Percentiles rank a stretch among this genome's conserved stretches.
Evolutionary conservation across 2,113 vertebrate genomes (phyloP).

Genomic region (Tonatia bakeri): DNA sequence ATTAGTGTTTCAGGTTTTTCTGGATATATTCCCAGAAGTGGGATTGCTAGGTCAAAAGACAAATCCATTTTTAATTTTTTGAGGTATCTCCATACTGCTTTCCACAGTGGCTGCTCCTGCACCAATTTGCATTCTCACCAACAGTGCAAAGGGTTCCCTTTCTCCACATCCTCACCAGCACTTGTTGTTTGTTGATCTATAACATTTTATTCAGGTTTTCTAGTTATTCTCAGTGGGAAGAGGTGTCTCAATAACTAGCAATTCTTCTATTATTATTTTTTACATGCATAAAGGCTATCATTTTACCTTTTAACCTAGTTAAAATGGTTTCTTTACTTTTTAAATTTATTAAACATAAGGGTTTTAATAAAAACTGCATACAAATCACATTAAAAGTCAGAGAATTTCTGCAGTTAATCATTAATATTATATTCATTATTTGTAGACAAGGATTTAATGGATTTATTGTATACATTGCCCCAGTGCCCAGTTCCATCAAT

Average conservation of each 20-base stretch:
- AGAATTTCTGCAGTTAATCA: not conserved
- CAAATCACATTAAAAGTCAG: not conserved
- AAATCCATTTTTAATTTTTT: too few species aligned
- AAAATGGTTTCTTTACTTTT: not conserved
- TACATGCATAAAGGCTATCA: not conserved
- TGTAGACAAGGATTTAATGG: not conserved
- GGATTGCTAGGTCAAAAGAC: too few species aligned
- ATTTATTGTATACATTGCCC: not conserved
- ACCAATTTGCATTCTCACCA: too few species aligned
- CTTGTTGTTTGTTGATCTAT: too few species aligned
- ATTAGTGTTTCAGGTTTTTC: too few species aligned
- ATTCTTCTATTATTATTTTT: not conserved
- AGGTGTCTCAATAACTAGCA: not conserved
- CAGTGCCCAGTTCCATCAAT: not conserved
- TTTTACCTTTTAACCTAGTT: not conserved
- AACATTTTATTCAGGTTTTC: not conserved
- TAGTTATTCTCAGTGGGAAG: not conserved
- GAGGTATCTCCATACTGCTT: too few species aligned
- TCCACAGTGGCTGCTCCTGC: too few species aligned
- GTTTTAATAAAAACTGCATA: not conserved
- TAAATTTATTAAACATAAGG: not conserved
- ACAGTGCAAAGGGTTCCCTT: too few species aligned
- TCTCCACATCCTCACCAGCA: too few species aligned
- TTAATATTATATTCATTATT: constrained; percentile 16
- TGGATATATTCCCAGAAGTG: too few species aligned